Evolutionary conservation across 2,797 vertebrate species (phyloP), one percentile per base, ranked within the genome.

Genomic region (Helarctos malayanus): DNA sequence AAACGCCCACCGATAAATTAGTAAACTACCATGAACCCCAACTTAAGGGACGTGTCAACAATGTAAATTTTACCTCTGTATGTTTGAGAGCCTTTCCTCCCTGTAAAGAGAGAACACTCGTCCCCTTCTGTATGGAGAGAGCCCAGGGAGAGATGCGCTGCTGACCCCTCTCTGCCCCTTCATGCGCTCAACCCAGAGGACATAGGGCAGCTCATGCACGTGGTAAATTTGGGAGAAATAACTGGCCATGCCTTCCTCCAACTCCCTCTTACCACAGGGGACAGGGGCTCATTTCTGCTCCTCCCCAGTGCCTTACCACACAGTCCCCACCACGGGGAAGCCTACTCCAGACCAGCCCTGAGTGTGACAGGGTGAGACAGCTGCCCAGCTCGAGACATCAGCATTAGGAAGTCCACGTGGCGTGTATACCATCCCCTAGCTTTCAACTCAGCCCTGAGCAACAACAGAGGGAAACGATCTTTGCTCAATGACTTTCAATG

Each of bases 1-100:
- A 89, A 95, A 93, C 87, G n/a, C 38, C 75, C 54, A 84, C 89
- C 45, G 87, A 61, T 16, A 95, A 91, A 63, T 59, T 15, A 52
- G 47, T 95, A 68, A 79, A 80, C 86, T 76, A 82, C 35, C 41
- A 89, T 69, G 49, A 85, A 41, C 18, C 41, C n/a, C 25, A 11
- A 82, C 27, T 79, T 84, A 65, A 1, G 13, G 52, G 32, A 61
- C 32, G 61, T 84, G 45, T 95, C 73, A 49, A 86, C 32, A 41
- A 52, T 76, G 78, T 18, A n/a, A 92, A 71, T 84, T 76, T 95
- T 86, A 80, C 78, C 56, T 83, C 57, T 71, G 49, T 32, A 32
- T 63, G 69, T 87, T 94, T 92, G 47, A 38, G 90, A 65, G 45
- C 25, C 27, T 68, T 84, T 95, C 59, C 84, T 82, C 65, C 12